phyloP scores from a whole-genome alignment of 2,113 vertebrate genomes.

The Rhinolophus sinicus region DNA sequence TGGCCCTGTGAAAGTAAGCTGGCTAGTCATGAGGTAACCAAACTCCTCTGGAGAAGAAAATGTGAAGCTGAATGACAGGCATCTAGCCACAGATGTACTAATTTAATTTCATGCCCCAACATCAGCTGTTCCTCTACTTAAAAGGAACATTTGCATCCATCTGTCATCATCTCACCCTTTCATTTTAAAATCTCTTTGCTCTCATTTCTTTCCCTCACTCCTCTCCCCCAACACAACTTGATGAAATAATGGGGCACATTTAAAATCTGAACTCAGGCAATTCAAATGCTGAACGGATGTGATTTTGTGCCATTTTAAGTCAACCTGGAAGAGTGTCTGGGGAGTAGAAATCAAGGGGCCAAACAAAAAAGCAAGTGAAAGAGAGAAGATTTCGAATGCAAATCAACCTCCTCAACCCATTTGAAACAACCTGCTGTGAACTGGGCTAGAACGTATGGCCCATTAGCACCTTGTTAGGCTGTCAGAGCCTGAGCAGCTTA shows the following conservation, averaged over 20 bases:
- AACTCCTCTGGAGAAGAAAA: constrained; percentile 83
- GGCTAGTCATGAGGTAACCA: constrained; percentile 78
- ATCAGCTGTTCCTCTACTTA: constrained; percentile 84
- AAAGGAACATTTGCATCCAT: constrained; percentile 86
- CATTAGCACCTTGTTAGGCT: constrained; percentile 80
- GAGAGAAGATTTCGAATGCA: constrained; percentile 76
- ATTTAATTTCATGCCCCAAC: constrained; percentile 93
- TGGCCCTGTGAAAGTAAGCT: constrained; percentile 40
- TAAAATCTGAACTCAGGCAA: constrained; percentile 69
- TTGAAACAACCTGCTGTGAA: constrained; percentile 76
- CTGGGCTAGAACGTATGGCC: constrained; percentile 52
- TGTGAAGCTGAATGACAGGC: constrained; percentile 80
- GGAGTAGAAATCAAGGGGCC: constrained; percentile 78
- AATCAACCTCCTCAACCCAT: constrained; percentile 70
- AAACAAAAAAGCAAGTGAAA: constrained; percentile 68
- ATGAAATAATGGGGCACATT: constrained; percentile 71
- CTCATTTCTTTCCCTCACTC: constrained; percentile 56
- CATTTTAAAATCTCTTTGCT: constrained; percentile 79
- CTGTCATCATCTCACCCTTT: constrained; percentile 83
- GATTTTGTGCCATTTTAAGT: constrained; percentile 77
- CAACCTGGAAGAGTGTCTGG: constrained; percentile 70
- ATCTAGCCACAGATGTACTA: constrained; percentile 92
- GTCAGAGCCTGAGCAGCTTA: constrained; percentile 58
- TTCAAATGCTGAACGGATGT: constrained; percentile 69
- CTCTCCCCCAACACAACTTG: constrained; percentile 53